Base-by-base conservation (phyloP, 2,888 invertebrate genomes). In the Hirtodrosophila cameraria region DNA sequence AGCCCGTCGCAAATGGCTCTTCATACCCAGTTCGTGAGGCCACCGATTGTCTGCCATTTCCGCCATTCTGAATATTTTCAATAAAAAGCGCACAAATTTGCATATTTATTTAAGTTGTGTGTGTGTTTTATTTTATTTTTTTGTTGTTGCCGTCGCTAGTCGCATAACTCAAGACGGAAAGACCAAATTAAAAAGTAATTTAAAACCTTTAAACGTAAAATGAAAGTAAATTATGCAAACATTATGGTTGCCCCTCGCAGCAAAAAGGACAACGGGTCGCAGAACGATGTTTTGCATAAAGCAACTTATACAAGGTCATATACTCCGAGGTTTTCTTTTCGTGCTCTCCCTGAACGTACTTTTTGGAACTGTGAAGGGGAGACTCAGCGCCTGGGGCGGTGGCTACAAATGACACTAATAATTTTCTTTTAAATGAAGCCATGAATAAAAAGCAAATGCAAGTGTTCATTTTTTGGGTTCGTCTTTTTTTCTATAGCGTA, bases 221-320 rank as follows among this genome's bases (percentile, higher is more conserved):
- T 54, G 79, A 62, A 78, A 86, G 76, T 85, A 86, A 86, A 85
- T 83, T 83, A 83, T 83, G 85, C 75, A 86, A 83, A 78, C 87
- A 82, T 82, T 86, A 77, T 75, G 81, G 78, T 72, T 59, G 66
- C 39, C 59, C 39, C 75, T 72, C 53, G 52, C 54, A 62, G 50
- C 60, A 38, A 42, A 63, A 74, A 59, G 49, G 42, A 54, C 66
- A 65, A 42, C 18, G 25, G 35, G 31, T 31, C 36, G 23, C 42
- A 42, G 31, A 35, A 48, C 31, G 42, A 41, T 11, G 38, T 35
- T 42, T 25, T 30, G 41, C 52, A 36, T 35, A 46, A 63, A 35
- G 58, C 41, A 79, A 68, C 60, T 62, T 75, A 49, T 33, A 36
- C 75, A 82, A 79, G 79, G 79, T 79, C 86, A 75, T 66, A 65